Base-by-base conservation (phyloP, 2,113 vertebrate species). In the Spilogale gracilis region DNA sequence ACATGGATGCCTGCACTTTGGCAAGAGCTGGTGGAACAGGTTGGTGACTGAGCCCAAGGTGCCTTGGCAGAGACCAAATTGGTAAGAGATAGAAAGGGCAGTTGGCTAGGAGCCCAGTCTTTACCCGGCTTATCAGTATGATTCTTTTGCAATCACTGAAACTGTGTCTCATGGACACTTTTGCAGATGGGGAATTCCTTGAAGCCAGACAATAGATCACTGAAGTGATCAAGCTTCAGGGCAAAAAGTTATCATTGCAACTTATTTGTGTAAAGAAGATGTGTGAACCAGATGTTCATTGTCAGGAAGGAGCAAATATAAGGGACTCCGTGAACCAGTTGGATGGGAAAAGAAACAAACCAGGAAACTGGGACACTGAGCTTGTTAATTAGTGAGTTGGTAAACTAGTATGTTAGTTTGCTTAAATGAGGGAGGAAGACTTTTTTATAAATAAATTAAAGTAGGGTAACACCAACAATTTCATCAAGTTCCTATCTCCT, bases 71-170 rank as follows among this genome's bases (percentile, higher is more conserved):
- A 97, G 16, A 96, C 93, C 95, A 96, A 92, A 82, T 91, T 97
- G 94, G 95, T 91, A 89, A 97, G 81, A 96, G 95, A 97, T 96
- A 98, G 65, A 91, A 97, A 76, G 94, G 98, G 93, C 94, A 98
- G 97, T 97, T 98, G 98, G 98, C 98, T 96, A 94, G 95, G 96
- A 98, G 96, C 94, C 3, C 97, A 95, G 97, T 76, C 98, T 89
- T 97, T 93, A 95, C 96, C 96, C 94, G 97, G 89, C 94, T 90
- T 95, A 97, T 98, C 97, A 97, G 97, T 94, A 97, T 52, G 76
- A 76, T 92, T 94, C 98, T 99, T 98, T 98, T 97, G 95, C 96
- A 97, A 98, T 91, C 94, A 95, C 95, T 98, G 91, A 95, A 96
- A 98, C 89, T 95, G 23, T 95, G 85, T 94, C 65, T 97, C 74